These are phyloP conservation scores for Thecophora atra DNA, from an alignment of 2,888 invertebrate species.

Conservation along the genomic window DNA sequence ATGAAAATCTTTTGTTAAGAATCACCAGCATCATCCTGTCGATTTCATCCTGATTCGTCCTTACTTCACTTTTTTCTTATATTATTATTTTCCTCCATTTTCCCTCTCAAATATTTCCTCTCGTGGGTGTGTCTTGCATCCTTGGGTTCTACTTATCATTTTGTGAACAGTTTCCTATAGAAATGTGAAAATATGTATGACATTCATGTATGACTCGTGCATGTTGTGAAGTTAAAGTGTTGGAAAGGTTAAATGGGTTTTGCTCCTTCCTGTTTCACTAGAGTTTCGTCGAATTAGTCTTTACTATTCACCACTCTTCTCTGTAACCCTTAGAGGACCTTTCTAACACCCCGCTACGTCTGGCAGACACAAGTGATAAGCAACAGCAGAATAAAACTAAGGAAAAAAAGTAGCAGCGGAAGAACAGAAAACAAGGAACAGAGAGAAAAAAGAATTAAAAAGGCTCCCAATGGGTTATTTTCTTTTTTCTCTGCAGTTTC, in stretches of 20 bases:
- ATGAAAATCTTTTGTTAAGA: no score
- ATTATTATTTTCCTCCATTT: no score
- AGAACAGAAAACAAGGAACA: no score
- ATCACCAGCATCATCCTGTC: no score
- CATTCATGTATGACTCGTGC: no score
- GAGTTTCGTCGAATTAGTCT: neutral
- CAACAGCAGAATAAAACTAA: neutral
- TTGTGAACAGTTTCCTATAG: no score
- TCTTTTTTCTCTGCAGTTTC: slow-evolving; percentile 10
- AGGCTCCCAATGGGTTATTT: slow-evolving; percentile 19
- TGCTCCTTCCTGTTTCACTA: slow-evolving; percentile 55
- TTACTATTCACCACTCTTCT: neutral
- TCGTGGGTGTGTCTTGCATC: no score
- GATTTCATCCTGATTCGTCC: no score
- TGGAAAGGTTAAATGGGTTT: slow-evolving; percentile 43
- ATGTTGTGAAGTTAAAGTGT: neutral
- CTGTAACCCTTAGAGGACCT: no score
- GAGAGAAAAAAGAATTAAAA: slow-evolving; percentile 11
- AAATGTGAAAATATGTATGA: neutral
- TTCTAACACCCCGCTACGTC: slow-evolving; percentile 33
- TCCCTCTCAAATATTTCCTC: no score
- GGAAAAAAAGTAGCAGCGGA: neutral
- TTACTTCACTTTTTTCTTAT: no score
- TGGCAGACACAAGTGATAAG: slow-evolving; percentile 51
- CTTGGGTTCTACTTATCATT: no score